Conservation (phyloP, 2,797 vertebrate genomes). For the Anguilla pacifica region DNA sequence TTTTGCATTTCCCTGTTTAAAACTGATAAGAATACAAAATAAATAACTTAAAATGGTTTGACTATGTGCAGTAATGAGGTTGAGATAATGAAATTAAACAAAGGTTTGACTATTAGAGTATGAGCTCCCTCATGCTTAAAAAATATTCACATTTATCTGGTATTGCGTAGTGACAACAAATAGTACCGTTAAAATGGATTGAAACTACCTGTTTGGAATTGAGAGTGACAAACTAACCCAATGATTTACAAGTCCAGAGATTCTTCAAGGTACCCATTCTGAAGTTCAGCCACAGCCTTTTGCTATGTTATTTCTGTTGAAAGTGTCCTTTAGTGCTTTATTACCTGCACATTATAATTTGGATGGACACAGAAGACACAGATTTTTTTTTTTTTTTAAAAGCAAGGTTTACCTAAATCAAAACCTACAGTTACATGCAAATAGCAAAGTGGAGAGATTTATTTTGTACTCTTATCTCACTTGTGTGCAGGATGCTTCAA, state of each 20-base stretch:
- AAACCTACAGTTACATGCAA: too few relatives aligned
- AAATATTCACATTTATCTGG: not conserved
- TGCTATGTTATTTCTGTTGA: not conserved
- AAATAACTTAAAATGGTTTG: not conserved
- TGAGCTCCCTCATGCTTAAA: not conserved
- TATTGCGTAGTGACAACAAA: not conserved
- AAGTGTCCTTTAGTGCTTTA: not conserved
- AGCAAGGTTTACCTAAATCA: not conserved
- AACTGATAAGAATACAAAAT: slow-evolving; percentile 36
- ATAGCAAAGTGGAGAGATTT: too few relatives aligned
- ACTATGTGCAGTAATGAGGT: not conserved
- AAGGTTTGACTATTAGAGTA: not conserved
- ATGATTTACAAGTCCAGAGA: not conserved
- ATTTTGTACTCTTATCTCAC: too few relatives aligned
- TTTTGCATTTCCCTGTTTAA: slow-evolving; percentile 28
- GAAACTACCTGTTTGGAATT: too few relatives aligned
- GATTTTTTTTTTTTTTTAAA: not conserved
- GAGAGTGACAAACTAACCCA: not conserved
- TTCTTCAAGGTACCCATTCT: not conserved
- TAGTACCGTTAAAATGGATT: not conserved
- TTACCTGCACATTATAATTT: not conserved
- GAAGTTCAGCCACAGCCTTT: not conserved
- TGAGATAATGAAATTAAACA: not conserved
- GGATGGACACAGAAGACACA: not conserved
- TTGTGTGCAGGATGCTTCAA: not conserved